Evolutionary conservation across 2,797 vertebrate species (phyloP), one percentile per base, ranked within the genome.

Genomic region (Sandelia bainsii): DNA sequence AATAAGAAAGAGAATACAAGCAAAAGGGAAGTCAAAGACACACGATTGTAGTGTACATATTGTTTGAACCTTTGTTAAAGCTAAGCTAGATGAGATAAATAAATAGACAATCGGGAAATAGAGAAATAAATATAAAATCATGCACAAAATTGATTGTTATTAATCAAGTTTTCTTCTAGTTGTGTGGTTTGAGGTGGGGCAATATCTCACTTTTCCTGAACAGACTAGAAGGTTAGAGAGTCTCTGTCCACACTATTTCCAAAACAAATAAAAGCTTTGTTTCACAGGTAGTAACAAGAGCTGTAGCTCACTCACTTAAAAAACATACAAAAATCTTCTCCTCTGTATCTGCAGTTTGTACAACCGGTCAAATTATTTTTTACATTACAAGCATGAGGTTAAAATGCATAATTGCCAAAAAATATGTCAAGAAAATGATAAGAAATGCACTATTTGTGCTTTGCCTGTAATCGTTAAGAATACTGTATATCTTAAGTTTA

Each of bases 271-370:
- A 19, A 45, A n/a, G 11, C 42, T 54, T 39, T 39, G 10, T 40
- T 49, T 70, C 12, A 58, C 29, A 63, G n/a, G 45, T 37, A 57
- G 8, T 25, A n/a, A 58, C 27, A 32, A 42, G 20, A 23, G n/a
- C 12, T 42, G 1, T 6, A 27, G 29, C 7, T 52, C 8, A 50
- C 6, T 49, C 44, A 42, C 32, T 22, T 16, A 42, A 13, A 25
- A 25, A 25, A 39, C 10, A 39, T 12, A 42, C 4, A 32, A 27
- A 51, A 23, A 40, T 17, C 20, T 16, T 29, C 11, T 51, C 17
- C 8, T 68, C 14, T 34, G 46, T 12, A 46, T 29, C 46, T 68
- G 19, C 39, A 13, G 17, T n/a, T 19, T 56, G 22, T 16, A 8
- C 27, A 62, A 60, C 42, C 27, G 54, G 50, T 59, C 39, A 48